Evolutionary conservation across 2,113 vertebrate genomes (phyloP), one percentile per base, ranked within the genome.

Genomic region (Cephalopterus ornatus): DNA sequence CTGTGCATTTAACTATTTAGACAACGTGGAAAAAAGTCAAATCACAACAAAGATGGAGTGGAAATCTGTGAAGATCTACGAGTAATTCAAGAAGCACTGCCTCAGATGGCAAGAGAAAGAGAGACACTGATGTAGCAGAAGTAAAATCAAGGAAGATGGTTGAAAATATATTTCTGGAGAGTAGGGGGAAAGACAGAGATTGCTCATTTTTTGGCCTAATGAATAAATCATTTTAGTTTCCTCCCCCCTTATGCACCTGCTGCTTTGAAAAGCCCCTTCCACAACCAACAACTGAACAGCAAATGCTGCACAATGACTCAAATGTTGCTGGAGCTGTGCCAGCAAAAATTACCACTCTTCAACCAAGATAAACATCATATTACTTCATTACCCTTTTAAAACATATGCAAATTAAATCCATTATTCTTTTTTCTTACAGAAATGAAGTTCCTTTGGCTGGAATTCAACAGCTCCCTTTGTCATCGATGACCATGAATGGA

Each of bases 331-430:
- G 99, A 98, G 96, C 86, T 86, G 95, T 86, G 98, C 99, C 98
- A 99, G 93, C 83, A 98, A 98, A 99, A 99, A 99, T 99, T 98
- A 98, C 99, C 99, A 99, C 98, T 99, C 98, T 99, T 99, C 98
- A 98, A 98, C 98, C 98, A 99, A 99, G 98, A 99, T 99, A 99
- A 99, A 99, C 98, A 99, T 99, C 98, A 98, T 99, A 99, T 99
- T 99, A 99, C 99, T 99, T 99, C 98, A 99, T 99, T 99, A 99
- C 98, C 98, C 98, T 99, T 99, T 99, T 99, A 99, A 99, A 99
- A 98, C 98, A 99, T 98, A 99, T 99, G 99, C 98, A 99, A 99
- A 99, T 99, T 98, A 98, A 98, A 98, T 98, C 98, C 98, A 99
- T 99, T 99, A 99, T 98, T 98, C 98, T 97, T 98, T 98, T 98